A percentile compares a stretch with the other conserved stretches of the same genome.
Conservation (phyloP, 2,113 vertebrate species). For the Pardalotus punctatus region DNA sequence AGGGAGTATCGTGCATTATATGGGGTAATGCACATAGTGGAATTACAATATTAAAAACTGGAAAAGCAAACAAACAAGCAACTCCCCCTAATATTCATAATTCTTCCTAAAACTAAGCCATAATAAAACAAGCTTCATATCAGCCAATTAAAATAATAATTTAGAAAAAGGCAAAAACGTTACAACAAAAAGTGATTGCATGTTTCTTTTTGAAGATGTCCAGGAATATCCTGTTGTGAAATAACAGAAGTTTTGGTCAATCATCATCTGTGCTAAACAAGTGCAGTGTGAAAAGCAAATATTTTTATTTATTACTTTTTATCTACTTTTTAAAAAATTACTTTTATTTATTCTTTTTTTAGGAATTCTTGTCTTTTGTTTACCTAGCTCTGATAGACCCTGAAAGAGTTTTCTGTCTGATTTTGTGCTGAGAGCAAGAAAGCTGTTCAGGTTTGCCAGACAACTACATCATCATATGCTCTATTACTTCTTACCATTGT, state of each 20-base stretch:
- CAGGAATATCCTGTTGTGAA: neutral
- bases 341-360: neutral
- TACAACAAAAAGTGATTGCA: neutral
- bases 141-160: neutral
- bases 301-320: no score
- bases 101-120: neutral
- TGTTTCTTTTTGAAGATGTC: neutral
- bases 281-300: neutral
- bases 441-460: neutral
- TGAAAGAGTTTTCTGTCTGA: neutral
- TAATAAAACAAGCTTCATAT: neutral
- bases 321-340: no score
- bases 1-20: neutral
- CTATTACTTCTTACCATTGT: neutral
- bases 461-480: neutral
- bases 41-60: neutral
- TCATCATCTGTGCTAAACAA: neutral
- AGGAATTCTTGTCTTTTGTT: neutral
- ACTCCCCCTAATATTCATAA: neutral
- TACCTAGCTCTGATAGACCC: neutral
- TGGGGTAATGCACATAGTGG: rapidly evolving
- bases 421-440: neutral
- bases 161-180: neutral
- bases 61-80: neutral
- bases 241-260: neutral